Evolutionary conservation across 2,113 vertebrate genomes (phyloP), one percentile per base, ranked within the genome.

Genomic region (Cyanoderma ruficeps): DNA sequence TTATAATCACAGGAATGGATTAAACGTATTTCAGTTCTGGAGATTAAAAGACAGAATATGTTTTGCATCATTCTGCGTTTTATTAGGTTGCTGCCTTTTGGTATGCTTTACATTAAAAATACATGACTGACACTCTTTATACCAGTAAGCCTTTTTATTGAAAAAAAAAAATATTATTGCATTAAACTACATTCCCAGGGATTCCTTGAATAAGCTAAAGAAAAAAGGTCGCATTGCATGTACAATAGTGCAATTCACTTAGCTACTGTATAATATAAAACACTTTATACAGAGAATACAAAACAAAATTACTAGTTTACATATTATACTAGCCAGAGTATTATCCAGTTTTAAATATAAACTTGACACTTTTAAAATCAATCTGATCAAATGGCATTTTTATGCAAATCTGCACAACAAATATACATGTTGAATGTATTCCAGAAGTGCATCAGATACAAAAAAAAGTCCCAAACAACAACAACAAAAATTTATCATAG

Each of bases 111-210:
- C 95, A 57, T 97, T 96, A 98, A 97, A 97, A 97, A 97, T 96
- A 95, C 84, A 91, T 95, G 92, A 97, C 80, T 87, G 96, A 97
- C 90, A 97, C 87, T 95, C 35, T 94, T 94, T 96, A 97, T 94
- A 96, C 59, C 87, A 96, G 96, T 97, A 96, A 97, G 92, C 87
- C 49, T 95, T 97, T 97, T 98, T 98, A 97, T 97, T 98, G 93
- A 97, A 94, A 91, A 98, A 91, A 98, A 37, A 93, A 98, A 98
- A 98, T 83, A 98, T 98, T 98, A 98, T 98, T 98, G 98, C 98
- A 98, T 98, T 97, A 97, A 98, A 97, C 97, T 98, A 98, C 97
- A 97, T 96, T 98, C 97, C 96, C 97, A 97, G 93, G 96, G 97
- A 97, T 97, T 98, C 87, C 91, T 96, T 96, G 70, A 97, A 97